Evolutionary conservation across 1,140 invertebrate species (phyloP).

Genomic region (Myzus persicae): DNA sequence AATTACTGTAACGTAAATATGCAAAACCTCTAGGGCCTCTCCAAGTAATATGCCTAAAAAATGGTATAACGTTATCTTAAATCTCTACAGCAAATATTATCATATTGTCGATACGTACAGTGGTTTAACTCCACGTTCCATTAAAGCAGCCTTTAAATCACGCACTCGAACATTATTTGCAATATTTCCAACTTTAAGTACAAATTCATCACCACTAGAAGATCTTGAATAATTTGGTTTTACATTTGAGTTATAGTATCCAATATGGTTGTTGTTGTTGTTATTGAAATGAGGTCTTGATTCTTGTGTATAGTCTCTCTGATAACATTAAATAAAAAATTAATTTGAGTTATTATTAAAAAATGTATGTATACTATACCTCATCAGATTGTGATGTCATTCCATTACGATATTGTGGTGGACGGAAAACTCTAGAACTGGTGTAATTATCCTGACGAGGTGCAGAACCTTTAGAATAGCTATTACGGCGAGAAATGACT

Average conservation of each 20-base stretch:
- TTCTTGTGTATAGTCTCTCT: conserved; percentile 38
- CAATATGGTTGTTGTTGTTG: conserved; percentile 24
- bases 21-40: conserved; percentile 72
- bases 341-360: neutral
- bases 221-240: conserved; percentile 49
- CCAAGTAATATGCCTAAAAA: conserved; percentile 71
- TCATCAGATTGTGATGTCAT: conserved; percentile 39
- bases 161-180: conserved; percentile 68
- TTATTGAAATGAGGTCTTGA: conserved; percentile 32
- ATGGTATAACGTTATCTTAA: neutral
- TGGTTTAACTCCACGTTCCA: conserved; percentile 72
- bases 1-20: conserved; percentile 73
- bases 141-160: conserved; percentile 72
- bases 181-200: conserved; percentile 71
- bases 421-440: conserved; percentile 38
- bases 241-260: conserved; percentile 44
- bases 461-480: conserved; percentile 20
- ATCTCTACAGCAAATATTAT: neutral
- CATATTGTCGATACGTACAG: neutral
- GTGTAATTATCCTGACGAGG: conserved; percentile 42
- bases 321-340: conserved; percentile 26
- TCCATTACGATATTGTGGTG: conserved; percentile 42
- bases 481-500: conserved; percentile 36
- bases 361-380: neutral
- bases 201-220: conserved; percentile 66